Evolutionary conservation across 2,113 vertebrate genomes (phyloP).

Genomic region (Alces alces): DNA sequence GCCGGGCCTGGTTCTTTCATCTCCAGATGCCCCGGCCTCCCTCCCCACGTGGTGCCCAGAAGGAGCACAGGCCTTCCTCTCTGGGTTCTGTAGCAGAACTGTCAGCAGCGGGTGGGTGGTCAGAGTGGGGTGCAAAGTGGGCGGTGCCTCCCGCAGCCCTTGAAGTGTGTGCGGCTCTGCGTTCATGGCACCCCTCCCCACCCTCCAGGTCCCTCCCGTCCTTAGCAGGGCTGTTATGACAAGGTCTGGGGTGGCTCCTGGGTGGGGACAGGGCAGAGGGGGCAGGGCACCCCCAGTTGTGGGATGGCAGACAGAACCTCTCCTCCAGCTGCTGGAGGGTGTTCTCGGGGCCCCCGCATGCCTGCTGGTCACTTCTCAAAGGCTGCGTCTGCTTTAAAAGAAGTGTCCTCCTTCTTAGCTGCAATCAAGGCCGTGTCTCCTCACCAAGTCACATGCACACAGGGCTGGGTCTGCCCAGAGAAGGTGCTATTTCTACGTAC

Average conservation of each 20-base stretch:
- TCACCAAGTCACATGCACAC: background rate
- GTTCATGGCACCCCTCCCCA: background rate
- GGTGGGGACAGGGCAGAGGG: background rate
- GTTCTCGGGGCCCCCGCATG: fast-evolving
- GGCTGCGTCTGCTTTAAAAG: background rate
- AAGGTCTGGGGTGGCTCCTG: fast-evolving
- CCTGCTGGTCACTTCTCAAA: background rate
- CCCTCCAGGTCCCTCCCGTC: background rate
- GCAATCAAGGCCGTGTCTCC: background rate
- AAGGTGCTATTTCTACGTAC: fast-evolving
- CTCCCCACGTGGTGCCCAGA: conserved; percentile 52
- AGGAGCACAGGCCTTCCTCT: background rate
- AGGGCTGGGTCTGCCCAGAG: background rate
- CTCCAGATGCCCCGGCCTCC: background rate
- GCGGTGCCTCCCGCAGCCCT: background rate
- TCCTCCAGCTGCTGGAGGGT: fast-evolving
- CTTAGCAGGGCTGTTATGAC: background rate
- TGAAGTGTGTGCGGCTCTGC: background rate
- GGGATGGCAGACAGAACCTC: background rate
- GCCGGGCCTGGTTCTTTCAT: conserved; percentile 16
- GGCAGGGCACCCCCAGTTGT: fast-evolving
- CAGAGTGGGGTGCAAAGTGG: background rate
- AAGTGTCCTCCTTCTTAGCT: background rate
- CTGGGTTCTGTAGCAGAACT: background rate
- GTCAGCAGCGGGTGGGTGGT: background rate